These are phyloP conservation scores for Prietella phreatophila DNA, from an alignment of 2,113 vertebrate species.

Conservation along the genomic window DNA sequence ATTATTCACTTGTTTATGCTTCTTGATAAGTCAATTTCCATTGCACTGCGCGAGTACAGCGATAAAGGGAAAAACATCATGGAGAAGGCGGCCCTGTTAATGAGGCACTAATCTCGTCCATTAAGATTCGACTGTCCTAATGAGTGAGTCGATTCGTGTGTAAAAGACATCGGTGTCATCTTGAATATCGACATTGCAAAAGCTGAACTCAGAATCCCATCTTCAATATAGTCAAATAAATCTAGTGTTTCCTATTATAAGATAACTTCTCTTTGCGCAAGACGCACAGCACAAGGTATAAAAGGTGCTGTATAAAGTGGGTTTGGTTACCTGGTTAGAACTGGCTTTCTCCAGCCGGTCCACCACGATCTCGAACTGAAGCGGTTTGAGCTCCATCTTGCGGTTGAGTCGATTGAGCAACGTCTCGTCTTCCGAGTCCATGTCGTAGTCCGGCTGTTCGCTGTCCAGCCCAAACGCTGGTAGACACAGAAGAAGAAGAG, in stretches of 20 bases:
- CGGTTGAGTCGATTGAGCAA: slow-evolving; percentile 88
- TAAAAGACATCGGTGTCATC: neutral
- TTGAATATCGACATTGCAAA: neutral
- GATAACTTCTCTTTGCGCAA: neutral
- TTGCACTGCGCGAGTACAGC: too few relatives aligned
- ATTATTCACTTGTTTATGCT: too few relatives aligned
- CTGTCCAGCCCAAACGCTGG: slow-evolving; percentile 87
- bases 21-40: too few relatives aligned
- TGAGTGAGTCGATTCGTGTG: neutral
- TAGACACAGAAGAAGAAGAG: slow-evolving; percentile 12
- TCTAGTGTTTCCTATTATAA: neutral
- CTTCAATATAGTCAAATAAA: neutral
- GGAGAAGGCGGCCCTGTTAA: neutral
- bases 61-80: too few relatives aligned
- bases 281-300: neutral
- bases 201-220: neutral
- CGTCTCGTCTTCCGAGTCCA: slow-evolving; percentile 94
- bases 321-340: slow-evolving; percentile 82
- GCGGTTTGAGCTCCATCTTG: slow-evolving; percentile 90
- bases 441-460: slow-evolving; percentile 91
- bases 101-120: neutral
- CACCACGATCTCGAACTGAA: slow-evolving; percentile 93
- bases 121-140: neutral
- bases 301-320: neutral
- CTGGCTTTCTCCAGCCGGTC: slow-evolving; percentile 92